phyloP scores from a whole-genome alignment of 2,113 vertebrate species.

The Zosterops lateralis region DNA sequence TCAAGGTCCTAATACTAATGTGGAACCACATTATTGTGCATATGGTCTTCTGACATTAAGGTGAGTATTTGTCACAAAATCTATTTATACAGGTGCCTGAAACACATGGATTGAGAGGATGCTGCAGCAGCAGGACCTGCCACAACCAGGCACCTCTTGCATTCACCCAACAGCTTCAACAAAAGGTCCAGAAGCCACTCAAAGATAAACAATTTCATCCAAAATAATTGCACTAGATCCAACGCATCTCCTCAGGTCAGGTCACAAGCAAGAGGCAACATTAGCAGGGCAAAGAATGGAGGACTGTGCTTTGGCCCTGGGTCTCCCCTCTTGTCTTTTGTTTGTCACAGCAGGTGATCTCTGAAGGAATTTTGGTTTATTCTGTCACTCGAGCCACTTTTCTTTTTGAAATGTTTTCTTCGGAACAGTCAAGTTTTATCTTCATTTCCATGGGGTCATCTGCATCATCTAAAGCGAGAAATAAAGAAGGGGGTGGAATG shows the following conservation, averaged over 20 bases:
- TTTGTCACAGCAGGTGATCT: neutral
- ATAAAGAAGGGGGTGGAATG: neutral
- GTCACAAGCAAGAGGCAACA: neutral
- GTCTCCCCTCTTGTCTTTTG: neutral
- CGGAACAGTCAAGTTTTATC: neutral
- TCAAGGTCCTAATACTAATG: neutral
- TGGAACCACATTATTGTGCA: neutral
- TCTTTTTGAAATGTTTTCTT: neutral
- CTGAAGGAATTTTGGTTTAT: neutral
- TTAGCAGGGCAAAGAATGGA: neutral
- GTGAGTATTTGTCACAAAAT: neutral
- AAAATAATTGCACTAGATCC: neutral
- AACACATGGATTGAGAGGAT: neutral
- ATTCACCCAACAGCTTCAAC: neutral
- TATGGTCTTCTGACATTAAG: neutral
- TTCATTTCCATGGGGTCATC: conserved; percentile 51
- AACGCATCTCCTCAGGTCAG: neutral
- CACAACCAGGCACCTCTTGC: neutral
- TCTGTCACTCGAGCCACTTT: neutral
- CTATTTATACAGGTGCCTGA: neutral
- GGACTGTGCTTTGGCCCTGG: too few species aligned
- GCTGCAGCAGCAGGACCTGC: neutral
- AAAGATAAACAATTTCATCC: neutral
- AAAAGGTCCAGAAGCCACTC: neutral
- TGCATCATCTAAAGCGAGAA: neutral